These are phyloP conservation scores for Rhagoletis pomonella DNA, from an alignment of 1,140 invertebrate genomes.

Conservation along the genomic window DNA sequence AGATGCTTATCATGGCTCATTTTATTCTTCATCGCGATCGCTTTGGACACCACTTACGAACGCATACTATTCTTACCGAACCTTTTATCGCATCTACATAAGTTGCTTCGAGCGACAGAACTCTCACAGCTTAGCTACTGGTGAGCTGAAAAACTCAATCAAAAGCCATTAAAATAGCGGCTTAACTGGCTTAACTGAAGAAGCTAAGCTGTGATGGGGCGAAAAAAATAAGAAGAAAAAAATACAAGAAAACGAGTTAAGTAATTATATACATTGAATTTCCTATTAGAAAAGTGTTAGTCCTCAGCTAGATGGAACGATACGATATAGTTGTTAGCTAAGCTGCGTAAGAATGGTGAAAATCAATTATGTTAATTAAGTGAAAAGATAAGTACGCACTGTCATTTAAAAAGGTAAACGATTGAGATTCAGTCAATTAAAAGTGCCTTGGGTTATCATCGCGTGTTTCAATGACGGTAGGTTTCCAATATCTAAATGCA, in stretches of 20 bases:
- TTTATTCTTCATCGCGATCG: background rate
- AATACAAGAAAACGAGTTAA: background rate
- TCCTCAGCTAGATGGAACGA: background rate
- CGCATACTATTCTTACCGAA: background rate
- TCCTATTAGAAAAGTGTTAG: background rate
- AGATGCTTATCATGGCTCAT: background rate
- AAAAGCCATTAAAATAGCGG: background rate
- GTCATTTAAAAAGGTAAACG: background rate
- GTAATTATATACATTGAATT: background rate
- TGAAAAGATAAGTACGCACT: background rate
- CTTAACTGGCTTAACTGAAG: background rate
- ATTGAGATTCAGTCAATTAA: background rate
- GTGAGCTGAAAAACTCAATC: background rate
- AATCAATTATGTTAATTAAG: background rate
- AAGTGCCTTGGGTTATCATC: background rate
- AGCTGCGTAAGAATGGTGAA: background rate
- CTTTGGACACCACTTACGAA: background rate
- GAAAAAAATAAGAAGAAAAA: background rate
- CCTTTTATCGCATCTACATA: background rate
- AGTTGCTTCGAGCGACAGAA: background rate
- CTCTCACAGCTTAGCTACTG: conserved; percentile 2
- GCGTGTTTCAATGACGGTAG: background rate
- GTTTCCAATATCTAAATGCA: too few species aligned
- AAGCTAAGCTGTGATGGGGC: background rate
- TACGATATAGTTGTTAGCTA: background rate